These are phyloP conservation scores for Acleris holmiana DNA, from an alignment of 2,888 invertebrate species.

Conservation along the genomic window DNA sequence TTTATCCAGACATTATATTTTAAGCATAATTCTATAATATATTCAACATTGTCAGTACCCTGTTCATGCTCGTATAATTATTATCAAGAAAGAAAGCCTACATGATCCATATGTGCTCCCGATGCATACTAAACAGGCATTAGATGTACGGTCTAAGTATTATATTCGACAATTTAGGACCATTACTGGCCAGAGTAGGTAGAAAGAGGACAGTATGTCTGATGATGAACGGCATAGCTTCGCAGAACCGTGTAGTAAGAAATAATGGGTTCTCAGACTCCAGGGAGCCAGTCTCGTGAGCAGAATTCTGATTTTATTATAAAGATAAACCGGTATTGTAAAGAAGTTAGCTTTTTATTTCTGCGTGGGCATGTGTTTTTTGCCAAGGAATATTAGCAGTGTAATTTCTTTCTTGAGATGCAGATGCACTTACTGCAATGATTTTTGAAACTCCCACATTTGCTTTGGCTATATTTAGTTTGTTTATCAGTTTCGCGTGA, in stretches of 20 bases:
- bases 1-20: slow-evolving; percentile 4
- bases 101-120: slow-evolving; percentile 44
- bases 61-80: slow-evolving; percentile 6
- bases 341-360: slow-evolving; percentile 1
- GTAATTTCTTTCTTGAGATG: not conserved
- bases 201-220: slow-evolving; percentile 41
- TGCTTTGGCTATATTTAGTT: not conserved
- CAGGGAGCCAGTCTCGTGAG: slow-evolving; percentile 21
- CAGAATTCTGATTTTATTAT: slow-evolving; percentile 29
- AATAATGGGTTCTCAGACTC: slow-evolving; percentile 48
- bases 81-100: slow-evolving; percentile 36
- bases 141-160: slow-evolving; percentile 43
- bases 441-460: too few species aligned
- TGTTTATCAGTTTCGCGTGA: not conserved
- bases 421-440: too few species aligned
- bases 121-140: slow-evolving; percentile 51
- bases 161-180: slow-evolving; percentile 57
- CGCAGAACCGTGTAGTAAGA: slow-evolving; percentile 47
- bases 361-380: not conserved
- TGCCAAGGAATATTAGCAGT: not conserved
- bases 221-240: slow-evolving; percentile 42
- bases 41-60: slow-evolving; percentile 1
- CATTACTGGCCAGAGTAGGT: slow-evolving; percentile 50
- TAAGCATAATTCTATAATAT: slow-evolving; percentile 12
- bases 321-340: slow-evolving; percentile 24